Evolutionary conservation across 2,113 vertebrate species (phyloP), one percentile per base, ranked within the genome.

Genomic region (Pelecanus crispus): DNA sequence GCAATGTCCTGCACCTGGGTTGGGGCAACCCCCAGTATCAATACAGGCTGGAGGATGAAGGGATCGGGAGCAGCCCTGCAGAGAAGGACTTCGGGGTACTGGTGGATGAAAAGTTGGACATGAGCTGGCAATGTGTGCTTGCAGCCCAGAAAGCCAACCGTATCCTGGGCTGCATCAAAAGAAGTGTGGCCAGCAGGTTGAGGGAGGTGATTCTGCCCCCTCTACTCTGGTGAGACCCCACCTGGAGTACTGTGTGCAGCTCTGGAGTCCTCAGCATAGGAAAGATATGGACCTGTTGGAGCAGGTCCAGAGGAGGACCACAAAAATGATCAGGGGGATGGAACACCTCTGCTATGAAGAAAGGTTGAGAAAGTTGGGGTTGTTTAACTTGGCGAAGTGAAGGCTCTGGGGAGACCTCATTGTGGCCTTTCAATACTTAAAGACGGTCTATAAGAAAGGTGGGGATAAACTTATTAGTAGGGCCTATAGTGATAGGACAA

Each of bases 51-150:
- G 6, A 34, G 28, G 12, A 8, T 38, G n/a, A 83, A 45, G 17
- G 19, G 17, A 21, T n/a, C 7, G 15, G 72, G 10, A 19, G 32
- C 8, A 74, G 44, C 18, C 11, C 18, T 74, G 38, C 2, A 0
- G 3, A 58, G 44, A 58, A 79, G 26, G 22, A 13, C 11, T 62
- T 79, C 7, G 11, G 16, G 7, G 3, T 67, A 13, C 15, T 9
- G 26, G 21, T 20, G 8, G 32, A 19, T 29, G 28, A 65, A 38
- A 79, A 66, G 26, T 13, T 56, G 17, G 18, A 29, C 2, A 2
- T 28, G 36, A 71, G 2, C 6, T 3, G 0, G 14, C 13, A 61
- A 5, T 21, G 15, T 36, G 14, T 1, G 1, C 34, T 61, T 6
- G 31, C 32, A 34, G 19, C 32, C 56, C 20, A 22, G 56, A 58